phyloP scores from a whole-genome alignment of 2,888 invertebrate species.

The Acanthopleura granulata region DNA sequence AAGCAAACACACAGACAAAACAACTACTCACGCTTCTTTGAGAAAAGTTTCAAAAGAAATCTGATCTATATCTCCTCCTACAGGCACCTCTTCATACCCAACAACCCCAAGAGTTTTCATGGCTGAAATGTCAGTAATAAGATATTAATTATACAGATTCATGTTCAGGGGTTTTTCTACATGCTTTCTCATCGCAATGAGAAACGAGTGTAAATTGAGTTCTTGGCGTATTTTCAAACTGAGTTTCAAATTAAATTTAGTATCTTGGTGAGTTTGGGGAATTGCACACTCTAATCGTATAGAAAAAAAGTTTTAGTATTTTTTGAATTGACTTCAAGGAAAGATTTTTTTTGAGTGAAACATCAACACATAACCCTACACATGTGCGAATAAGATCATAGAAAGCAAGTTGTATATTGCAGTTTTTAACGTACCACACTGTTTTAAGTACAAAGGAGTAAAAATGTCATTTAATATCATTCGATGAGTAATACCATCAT shows the following conservation, averaged over 20 bases:
- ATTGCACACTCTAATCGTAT: too few species aligned
- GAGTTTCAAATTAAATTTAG: too few species aligned
- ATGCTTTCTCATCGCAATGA: too few species aligned
- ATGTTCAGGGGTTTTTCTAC: too few species aligned
- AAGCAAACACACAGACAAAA: not conserved
- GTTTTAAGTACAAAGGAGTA: not conserved
- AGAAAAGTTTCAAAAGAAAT: conserved; percentile 58
- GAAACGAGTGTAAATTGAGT: too few species aligned
- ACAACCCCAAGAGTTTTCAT: conserved; percentile 57
- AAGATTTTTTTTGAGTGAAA: too few species aligned
- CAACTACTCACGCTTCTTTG: conserved; percentile 58
- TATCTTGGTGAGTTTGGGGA: too few species aligned
- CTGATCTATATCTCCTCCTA: conserved; percentile 52
- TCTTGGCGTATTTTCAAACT: too few species aligned
- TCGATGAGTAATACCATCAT: not conserved
- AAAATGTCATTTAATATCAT: not conserved
- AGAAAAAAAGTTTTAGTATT: too few species aligned
- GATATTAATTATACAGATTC: not conserved
- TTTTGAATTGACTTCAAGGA: too few species aligned
- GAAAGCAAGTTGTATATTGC: not conserved
- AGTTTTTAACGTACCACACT: not conserved
- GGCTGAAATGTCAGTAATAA: conserved; percentile 41
- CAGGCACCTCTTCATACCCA: conserved; percentile 47
- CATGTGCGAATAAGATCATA: too few species aligned
- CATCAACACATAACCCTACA: too few species aligned